These are phyloP conservation scores for Pristionchus entomophagus DNA, from an alignment of 2,888 invertebrate genomes.

Conservation along the genomic window DNA sequence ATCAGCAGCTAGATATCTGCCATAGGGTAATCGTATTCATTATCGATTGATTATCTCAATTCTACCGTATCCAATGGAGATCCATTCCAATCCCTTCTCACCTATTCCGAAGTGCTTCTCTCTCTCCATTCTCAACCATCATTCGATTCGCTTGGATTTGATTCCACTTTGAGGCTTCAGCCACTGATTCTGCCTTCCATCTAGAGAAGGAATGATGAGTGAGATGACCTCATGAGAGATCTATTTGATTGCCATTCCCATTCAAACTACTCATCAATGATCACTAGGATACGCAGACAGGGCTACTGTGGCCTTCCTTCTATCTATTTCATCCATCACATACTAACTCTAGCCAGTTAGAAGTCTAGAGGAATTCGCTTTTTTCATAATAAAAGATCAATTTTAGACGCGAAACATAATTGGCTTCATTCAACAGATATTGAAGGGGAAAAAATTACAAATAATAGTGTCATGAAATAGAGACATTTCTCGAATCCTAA, in stretches of 20 bases:
- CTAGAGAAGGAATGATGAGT: too few relatives aligned
- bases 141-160: background rate
- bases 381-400: background rate
- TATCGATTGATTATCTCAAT: background rate
- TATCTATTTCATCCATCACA: background rate
- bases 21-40: background rate
- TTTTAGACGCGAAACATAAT: background rate
- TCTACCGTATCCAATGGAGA: too few relatives aligned
- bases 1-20: constrained; percentile 5
- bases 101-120: background rate
- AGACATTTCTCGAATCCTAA: background rate
- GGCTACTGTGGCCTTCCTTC: background rate
- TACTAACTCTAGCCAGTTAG: background rate
- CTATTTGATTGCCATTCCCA: too few relatives aligned
- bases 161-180: background rate
- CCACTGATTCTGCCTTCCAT: background rate
- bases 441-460: background rate
- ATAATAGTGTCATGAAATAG: background rate
- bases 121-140: background rate
- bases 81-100: too few relatives aligned
- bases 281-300: too few relatives aligned
- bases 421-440: background rate
- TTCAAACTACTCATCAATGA: too few relatives aligned
- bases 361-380: background rate
- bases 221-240: too few relatives aligned